Evolutionary conservation across 2,888 invertebrate genomes (phyloP), one percentile per base, ranked within the genome.

Genomic region (Polietes domitor): DNA sequence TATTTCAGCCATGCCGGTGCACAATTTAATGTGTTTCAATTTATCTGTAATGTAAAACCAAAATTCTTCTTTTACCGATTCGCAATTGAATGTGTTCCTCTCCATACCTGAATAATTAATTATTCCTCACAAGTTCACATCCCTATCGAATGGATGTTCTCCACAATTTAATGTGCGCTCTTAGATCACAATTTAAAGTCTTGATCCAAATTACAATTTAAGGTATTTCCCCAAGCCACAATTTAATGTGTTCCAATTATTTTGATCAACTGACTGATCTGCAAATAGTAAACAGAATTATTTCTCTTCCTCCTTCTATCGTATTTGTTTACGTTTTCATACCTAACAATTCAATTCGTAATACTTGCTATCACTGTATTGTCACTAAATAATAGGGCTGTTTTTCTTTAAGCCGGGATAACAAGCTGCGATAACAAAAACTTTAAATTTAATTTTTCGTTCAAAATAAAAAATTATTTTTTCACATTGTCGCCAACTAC

Each of bases 161-260:
- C n/a, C 43, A 12, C 73, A 73, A 58, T 58, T 58, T 21, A 73
- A 58, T 73, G 58, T 21, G 58, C 21, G n/a, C n/a, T n/a, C n/a
- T 41, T 43, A 41, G 26, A 63, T 15, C 61, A 63, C 74, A 74
- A 74, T 73, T 73, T 73, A 73, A 73, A 58, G 73, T 61, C 4
- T n/a, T 43, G 2, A 12, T 17, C 21, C 26, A 9, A n/a, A n/a
- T n/a, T n/a, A 32, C 32, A 32, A 32, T 32, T 32, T 32, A 32
- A 32, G 3, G 32, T 32, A 32, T 32, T 3, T 32, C 32, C 21
- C 21, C 26, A 55, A 37, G 17, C 21, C 47, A 26, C 61, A 74
- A 74, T 74, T 63, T 43, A 74, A 74, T 74, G 74, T 63, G 9
- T 6, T n/a, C 1, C 58, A 58, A 58, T 1, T 24, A 50, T 6